Evolutionary conservation across 2,113 vertebrate genomes (phyloP).

Genomic region (Sphaerodactylus townsendi): DNA sequence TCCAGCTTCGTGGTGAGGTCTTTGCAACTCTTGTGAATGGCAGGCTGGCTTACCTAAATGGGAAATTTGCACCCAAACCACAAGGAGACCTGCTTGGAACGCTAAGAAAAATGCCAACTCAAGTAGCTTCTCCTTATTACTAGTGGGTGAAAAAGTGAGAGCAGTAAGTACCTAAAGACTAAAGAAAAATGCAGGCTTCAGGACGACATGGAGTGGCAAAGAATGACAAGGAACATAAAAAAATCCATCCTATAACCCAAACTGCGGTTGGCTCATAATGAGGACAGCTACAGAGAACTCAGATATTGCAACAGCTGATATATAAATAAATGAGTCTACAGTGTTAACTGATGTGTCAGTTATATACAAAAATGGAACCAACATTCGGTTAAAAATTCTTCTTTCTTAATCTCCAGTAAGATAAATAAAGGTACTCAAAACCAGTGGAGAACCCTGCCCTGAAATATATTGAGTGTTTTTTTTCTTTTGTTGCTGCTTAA

Average conservation of each 20-base stretch:
- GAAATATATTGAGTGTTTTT: not conserved
- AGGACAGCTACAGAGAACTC: not conserved
- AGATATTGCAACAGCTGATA: not conserved
- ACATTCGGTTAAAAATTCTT: not conserved
- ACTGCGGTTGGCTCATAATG: not conserved
- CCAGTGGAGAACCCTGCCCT: too few relatives aligned
- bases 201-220: too few relatives aligned
- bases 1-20: conserved; percentile 73
- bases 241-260: not conserved
- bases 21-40: conserved; percentile 76
- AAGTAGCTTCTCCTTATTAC: conserved; percentile 1
- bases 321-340: not conserved
- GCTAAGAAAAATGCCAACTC: conserved; percentile 14
- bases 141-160: not conserved
- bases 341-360: not conserved
- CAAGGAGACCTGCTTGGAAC: conserved; percentile 75
- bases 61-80: conserved; percentile 71
- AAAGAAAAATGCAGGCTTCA: not conserved
- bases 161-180: not conserved
- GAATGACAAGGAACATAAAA: not conserved
- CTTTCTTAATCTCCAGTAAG: not conserved
- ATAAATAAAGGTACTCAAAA: not conserved
- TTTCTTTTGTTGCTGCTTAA: not conserved
- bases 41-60: conserved; percentile 76
- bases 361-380: not conserved